phyloP scores from a whole-genome alignment of 1,140 invertebrate genomes.

The Palaemon carinicauda region DNA sequence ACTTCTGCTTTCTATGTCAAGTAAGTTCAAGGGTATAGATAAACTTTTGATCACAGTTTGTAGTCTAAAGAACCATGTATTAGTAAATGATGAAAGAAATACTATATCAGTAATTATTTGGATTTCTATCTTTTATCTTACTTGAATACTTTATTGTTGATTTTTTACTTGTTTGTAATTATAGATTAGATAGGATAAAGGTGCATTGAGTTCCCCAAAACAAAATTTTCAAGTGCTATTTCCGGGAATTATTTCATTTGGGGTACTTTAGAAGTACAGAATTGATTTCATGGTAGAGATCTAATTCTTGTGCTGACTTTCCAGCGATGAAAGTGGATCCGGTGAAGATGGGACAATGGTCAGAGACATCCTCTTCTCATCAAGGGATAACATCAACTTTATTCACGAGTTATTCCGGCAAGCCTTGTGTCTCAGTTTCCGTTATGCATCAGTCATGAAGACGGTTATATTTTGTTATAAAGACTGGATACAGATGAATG shows the following conservation, averaged over 20 bases:
- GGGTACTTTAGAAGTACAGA: no score
- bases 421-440: constrained; percentile 89
- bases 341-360: constrained; percentile 72
- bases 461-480: constrained; percentile 93
- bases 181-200: no score
- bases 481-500: constrained; percentile 94
- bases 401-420: constrained; percentile 93
- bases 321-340: constrained; percentile 43
- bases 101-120: no score
- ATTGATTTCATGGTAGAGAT: background rate
- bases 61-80: no score
- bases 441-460: constrained; percentile 84
- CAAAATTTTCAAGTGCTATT: no score
- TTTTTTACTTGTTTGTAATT: no score
- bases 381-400: constrained; percentile 92
- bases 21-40: background rate
- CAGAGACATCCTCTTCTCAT: constrained; percentile 86
- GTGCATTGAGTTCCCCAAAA: no score
- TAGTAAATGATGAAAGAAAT: no score
- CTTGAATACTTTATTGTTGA: no score
- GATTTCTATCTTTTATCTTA: no score
- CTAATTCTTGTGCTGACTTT: background rate
- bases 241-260: no score
- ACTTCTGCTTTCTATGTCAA: constrained; percentile 53
- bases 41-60: no score